Evolutionary conservation across 2,888 invertebrate genomes (phyloP), one percentile per base, ranked within the genome.

Genomic region (Ischnus inquisitorius): DNA sequence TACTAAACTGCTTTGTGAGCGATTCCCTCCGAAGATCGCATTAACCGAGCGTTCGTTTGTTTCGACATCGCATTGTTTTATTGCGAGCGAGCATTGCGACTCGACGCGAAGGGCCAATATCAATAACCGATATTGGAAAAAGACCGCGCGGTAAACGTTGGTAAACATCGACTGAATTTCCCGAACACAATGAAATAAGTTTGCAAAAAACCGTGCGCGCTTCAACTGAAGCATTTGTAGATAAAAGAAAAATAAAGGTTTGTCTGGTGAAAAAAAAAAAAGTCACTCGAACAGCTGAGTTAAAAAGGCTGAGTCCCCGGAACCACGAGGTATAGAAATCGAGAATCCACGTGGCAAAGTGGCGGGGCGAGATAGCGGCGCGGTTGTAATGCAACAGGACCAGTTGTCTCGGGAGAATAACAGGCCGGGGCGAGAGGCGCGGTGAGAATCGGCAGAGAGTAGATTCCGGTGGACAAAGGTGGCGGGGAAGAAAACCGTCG

Each of bases 321-420:
- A 19, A 46, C 72, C 46, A 74, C 12, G 62, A 46, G 72, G 46
- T 62, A 60, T 60, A 54, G 71, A 43, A 25, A 72, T 43, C n/a
- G 12, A 60, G 72, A 74, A n/a, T 74, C 72, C 72, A 74, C 72
- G 72, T 74, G 72, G 72, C 72, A 25, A 46, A 74, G 62, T 60
- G 46, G 60, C 62, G 72, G 62, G 60, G n/a, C 43, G 46, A 69
- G 72, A 77, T 34, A 48, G 79, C 65, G 57, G 69, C 14, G 25
- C 25, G 60, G 72, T 67, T 57, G 60, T 25, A 60, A 46, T 74
- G 72, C 72, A 72, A 54, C 60, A 41, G 54, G 5, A 64, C 28
- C 60, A 68, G n/a, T 43, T 43, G 60, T 14, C 28, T 25, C 57
- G 22, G 41, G 41, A 43, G 62, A 22, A 54, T 8, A 19, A 54